phyloP scores from a whole-genome alignment of 2,888 invertebrate species.

The Chloromyia formosa region DNA sequence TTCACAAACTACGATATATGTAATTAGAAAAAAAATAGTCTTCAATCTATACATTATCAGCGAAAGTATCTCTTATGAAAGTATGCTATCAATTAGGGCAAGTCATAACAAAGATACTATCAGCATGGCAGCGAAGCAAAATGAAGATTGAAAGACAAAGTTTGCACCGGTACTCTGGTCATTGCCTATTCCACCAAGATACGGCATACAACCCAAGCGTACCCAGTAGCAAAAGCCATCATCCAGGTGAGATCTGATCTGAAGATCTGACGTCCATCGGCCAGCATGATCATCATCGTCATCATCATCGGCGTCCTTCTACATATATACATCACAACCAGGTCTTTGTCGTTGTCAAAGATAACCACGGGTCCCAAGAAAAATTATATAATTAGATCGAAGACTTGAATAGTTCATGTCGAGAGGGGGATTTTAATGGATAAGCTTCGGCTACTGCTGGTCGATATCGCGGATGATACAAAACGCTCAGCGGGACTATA shows the following conservation, averaged over 20 bases:
- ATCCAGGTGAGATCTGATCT: constrained; percentile 30
- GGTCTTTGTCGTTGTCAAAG: constrained; percentile 17
- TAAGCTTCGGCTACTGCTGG: background rate
- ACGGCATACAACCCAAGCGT: background rate
- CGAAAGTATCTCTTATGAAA: constrained; percentile 24
- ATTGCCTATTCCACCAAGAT: background rate
- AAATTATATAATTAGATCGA: constrained; percentile 36
- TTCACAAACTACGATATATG: no score
- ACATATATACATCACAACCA: background rate
- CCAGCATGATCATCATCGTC: constrained; percentile 2
- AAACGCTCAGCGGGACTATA: constrained; percentile 6
- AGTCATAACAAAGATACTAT: constrained; percentile 39
- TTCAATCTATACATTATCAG: background rate
- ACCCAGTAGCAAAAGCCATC: constrained; percentile 12
- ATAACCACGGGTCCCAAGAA: constrained; percentile 31
- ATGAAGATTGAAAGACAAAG: constrained; percentile 6
- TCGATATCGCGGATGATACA: background rate
- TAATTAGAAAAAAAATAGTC: no score
- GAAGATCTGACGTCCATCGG: no score
- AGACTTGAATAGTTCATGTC: constrained; percentile 4
- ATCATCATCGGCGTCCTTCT: background rate
- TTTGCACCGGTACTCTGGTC: background rate
- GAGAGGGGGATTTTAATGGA: constrained; percentile 3
- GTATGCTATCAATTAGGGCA: constrained; percentile 44
- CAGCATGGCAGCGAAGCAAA: constrained; percentile 14